Evolutionary conservation across 2,113 vertebrate genomes (phyloP).

Genomic region (Fregata magnificens): DNA sequence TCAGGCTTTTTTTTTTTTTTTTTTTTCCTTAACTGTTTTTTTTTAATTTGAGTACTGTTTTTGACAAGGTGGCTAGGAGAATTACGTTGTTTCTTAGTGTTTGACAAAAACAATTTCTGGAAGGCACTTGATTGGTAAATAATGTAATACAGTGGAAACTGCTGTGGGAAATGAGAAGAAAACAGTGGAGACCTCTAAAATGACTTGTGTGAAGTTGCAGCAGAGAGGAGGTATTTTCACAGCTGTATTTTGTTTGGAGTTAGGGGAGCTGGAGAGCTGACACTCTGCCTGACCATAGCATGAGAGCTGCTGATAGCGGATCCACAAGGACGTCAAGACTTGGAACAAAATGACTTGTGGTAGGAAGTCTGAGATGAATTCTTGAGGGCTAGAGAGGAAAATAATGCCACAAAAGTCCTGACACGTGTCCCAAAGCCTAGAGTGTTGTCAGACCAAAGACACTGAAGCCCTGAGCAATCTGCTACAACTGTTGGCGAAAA

Average conservation of each 20-base stretch:
- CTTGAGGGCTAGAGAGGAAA: not conserved
- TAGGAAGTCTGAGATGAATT: not conserved
- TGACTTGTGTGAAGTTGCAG: conserved; percentile 1
- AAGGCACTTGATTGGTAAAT: not conserved
- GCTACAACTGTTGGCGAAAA: accelerated
- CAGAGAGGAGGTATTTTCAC: conserved; percentile 40
- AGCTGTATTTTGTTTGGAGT: conserved; percentile 62
- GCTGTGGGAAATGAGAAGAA: conserved; percentile 34
- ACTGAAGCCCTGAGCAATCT: not conserved
- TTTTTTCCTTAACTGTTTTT: not conserved
- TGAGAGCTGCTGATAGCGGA: not conserved
- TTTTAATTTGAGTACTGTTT: not conserved
- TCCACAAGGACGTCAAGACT: not conserved
- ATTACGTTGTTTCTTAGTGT: not conserved
- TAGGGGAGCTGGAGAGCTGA: conserved; percentile 29
- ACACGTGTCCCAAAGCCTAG: not conserved
- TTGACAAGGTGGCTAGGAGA: not conserved
- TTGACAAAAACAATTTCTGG: not conserved
- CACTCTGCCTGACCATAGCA: not conserved
- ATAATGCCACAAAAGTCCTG: not conserved
- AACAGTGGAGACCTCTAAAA: conserved; percentile 31
- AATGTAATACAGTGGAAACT: conserved; percentile 33
- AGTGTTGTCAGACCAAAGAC: not conserved
- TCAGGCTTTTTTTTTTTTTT: not conserved
- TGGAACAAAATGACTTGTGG: not conserved